phyloP scores from a whole-genome alignment of 2,888 invertebrate genomes.

The Idaea straminata region DNA sequence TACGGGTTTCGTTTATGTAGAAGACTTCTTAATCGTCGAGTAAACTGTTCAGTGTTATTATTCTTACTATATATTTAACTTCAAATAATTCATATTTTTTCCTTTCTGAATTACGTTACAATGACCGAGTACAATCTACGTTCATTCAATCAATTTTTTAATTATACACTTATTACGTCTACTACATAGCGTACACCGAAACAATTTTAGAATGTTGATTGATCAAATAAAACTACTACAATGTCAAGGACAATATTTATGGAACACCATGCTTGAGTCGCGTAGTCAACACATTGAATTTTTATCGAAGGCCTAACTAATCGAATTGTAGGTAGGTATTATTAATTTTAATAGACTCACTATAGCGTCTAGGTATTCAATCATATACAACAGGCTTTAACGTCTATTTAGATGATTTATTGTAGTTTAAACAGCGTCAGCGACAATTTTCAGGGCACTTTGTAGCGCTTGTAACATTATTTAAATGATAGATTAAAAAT shows the following conservation, averaged over 20 bases:
- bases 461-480: no score
- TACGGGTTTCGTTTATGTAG: no score
- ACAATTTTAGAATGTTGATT: background rate
- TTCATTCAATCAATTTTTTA: background rate
- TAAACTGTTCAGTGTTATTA: no score
- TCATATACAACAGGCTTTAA: background rate
- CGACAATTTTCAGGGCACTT: no score
- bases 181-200: background rate
- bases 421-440: no score
- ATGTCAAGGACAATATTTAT: slow-evolving; percentile 2
- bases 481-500: no score
- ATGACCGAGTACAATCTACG: background rate
- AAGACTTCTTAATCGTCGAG: no score
- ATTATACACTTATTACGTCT: background rate
- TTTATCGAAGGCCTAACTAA: background rate
- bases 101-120: no score
- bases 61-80: no score
- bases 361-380: background rate
- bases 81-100: no score
- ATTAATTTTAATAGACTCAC: background rate
- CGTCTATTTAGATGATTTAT: background rate
- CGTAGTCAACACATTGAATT: background rate
- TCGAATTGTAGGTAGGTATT: background rate
- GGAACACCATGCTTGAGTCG: background rate
- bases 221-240: slow-evolving; percentile 1